Conservation (phyloP, 2,888 invertebrate species). For the Lycaena phlaeas region DNA sequence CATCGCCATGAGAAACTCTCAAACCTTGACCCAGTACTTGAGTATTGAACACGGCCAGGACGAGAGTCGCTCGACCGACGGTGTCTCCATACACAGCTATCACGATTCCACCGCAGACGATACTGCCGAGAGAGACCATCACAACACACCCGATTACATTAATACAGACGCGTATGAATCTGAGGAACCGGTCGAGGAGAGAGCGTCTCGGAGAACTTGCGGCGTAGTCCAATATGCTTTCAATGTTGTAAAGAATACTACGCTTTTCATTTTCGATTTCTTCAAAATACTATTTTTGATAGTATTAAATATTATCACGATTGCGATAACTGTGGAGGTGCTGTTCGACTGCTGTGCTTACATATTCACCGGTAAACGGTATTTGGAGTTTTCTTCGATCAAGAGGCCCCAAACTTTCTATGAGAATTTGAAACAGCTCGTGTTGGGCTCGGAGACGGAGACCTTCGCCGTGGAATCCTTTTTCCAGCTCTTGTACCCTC, state of each 20-base stretch:
- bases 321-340: constrained; percentile 30
- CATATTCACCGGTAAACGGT: constrained; percentile 34
- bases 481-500: constrained; percentile 32
- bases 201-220: background rate
- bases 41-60: constrained; percentile 17
- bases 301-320: constrained; percentile 31
- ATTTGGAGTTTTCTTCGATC: constrained; percentile 35
- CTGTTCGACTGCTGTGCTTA: constrained; percentile 33
- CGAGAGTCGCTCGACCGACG: background rate
- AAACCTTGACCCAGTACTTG: constrained; percentile 36
- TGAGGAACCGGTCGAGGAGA: background rate
- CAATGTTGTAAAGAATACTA: background rate
- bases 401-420: constrained; percentile 31
- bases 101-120: constrained; percentile 24
- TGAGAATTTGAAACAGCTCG: constrained; percentile 30
- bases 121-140: constrained; percentile 22
- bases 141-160: too few relatives aligned
- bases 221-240: background rate
- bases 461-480: constrained; percentile 36
- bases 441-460: constrained; percentile 36
- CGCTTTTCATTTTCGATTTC: constrained; percentile 11
- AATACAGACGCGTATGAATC: constrained; percentile 9
- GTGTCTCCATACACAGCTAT: constrained; percentile 44
- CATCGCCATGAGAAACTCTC: constrained; percentile 37
- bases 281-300: constrained; percentile 36